Conservation (phyloP, 2,797 vertebrate genomes). For the Sparus aurata region DNA sequence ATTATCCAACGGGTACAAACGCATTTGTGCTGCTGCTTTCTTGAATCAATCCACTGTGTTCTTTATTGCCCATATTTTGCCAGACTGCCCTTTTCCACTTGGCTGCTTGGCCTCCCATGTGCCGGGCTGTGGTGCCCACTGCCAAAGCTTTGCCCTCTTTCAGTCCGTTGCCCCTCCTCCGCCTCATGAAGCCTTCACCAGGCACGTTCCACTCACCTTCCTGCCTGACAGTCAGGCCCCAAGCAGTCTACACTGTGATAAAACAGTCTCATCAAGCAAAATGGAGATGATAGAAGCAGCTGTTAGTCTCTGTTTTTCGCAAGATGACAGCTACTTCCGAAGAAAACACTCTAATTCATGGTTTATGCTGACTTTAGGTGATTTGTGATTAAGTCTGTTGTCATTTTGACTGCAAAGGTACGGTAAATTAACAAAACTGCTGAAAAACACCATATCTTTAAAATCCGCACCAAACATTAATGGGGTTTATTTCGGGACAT, state of each 20-base stretch:
- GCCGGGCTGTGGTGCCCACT: constrained; percentile 68
- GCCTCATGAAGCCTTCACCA: constrained; percentile 46
- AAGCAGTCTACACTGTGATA: constrained; percentile 10
- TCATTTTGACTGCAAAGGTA: neutral
- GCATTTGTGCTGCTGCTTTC: constrained; percentile 37
- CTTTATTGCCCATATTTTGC: constrained; percentile 57
- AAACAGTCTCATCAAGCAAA: constrained; percentile 9
- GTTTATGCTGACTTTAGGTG: constrained; percentile 5
- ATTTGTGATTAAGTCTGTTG: neutral
- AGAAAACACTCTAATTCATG: neutral
- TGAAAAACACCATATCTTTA: too few species aligned
- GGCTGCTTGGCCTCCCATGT: constrained; percentile 63
- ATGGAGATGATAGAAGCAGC: constrained; percentile 20
- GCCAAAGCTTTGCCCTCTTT: constrained; percentile 73
- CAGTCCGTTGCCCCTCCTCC: constrained; percentile 69
- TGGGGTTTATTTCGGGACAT: too few species aligned
- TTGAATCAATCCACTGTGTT: constrained; percentile 28
- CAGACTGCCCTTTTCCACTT: constrained; percentile 83
- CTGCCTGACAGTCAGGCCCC: constrained; percentile 44
- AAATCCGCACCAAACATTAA: too few species aligned
- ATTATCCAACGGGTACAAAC: constrained; percentile 40
- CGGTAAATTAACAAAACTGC: too few species aligned
- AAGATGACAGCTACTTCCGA: constrained; percentile 3
- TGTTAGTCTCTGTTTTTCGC: constrained; percentile 7
- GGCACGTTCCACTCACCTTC: constrained; percentile 53